These are phyloP conservation scores for Jaculus jaculus DNA, from an alignment of 2,113 vertebrate genomes.

Conservation along the genomic window DNA sequence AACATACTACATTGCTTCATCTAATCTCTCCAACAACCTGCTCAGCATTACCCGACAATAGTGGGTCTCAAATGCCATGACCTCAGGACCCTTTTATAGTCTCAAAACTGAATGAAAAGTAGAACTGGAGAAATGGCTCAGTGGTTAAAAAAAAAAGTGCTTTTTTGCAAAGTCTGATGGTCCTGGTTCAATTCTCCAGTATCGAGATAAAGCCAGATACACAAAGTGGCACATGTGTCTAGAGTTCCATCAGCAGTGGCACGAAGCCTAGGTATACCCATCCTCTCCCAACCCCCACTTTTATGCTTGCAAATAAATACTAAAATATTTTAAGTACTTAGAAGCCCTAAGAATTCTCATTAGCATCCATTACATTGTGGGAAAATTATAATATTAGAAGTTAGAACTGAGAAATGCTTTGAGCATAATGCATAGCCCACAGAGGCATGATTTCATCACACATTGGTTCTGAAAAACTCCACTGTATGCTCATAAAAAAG, in stretches of 20 bases:
- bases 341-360: not conserved
- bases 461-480: not conserved
- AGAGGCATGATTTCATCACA: not conserved
- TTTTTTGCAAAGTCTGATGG: too few species aligned
- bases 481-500: not conserved
- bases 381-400: constrained; percentile 20
- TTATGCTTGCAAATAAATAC: too few species aligned
- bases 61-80: not conserved
- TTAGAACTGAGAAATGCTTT: constrained; percentile 12
- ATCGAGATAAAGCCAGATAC: too few species aligned
- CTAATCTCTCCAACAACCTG: not conserved
- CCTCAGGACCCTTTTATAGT: not conserved
- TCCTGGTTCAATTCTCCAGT: too few species aligned
- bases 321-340: too few species aligned
- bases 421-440: not conserved
- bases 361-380: not conserved
- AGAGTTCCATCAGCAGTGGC: too few species aligned
- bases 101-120: not conserved
- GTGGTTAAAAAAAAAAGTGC: too few species aligned
- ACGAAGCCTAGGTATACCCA: too few species aligned
- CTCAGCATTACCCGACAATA: not conserved
- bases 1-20: not conserved
- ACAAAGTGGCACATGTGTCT: too few species aligned
- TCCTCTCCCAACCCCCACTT: too few species aligned
- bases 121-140: too few species aligned